These are phyloP conservation scores for Thecophora atra DNA, from an alignment of 2,888 invertebrate species.

Conservation along the genomic window DNA sequence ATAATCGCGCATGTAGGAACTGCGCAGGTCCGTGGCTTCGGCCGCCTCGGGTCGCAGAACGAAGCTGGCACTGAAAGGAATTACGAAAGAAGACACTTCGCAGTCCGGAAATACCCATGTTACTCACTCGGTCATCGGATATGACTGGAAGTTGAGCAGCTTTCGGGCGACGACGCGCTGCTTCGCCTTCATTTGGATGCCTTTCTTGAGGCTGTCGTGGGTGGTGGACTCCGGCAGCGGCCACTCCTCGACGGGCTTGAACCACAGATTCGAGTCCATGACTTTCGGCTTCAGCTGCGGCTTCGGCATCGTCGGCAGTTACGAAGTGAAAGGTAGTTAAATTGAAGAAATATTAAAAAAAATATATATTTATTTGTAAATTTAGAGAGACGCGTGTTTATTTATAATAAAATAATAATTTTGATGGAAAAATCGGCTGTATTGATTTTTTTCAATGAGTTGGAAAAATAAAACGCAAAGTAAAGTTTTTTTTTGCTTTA, in stretches of 20 bases:
- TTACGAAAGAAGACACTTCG: background rate
- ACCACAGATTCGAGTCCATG: slow-evolving; percentile 28
- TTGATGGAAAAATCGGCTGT: too few species aligned
- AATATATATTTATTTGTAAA: too few species aligned
- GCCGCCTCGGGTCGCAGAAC: slow-evolving; percentile 29
- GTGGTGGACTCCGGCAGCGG: slow-evolving; percentile 40
- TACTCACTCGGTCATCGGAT: slow-evolving; percentile 45
- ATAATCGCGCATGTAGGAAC: slow-evolving; percentile 44
- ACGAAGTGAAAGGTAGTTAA: too few species aligned
- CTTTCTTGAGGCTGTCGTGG: slow-evolving; percentile 45
- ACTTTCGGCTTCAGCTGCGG: too few species aligned
- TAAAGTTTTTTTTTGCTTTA: too few species aligned
- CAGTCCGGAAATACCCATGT: too few species aligned
- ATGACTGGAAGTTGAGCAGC: slow-evolving; percentile 43
- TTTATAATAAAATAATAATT: too few species aligned
- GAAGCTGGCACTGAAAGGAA: slow-evolving; percentile 39
- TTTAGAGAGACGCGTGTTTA: too few species aligned
- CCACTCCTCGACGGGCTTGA: background rate
- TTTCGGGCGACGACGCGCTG: slow-evolving; percentile 32
- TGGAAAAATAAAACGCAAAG: too few species aligned
- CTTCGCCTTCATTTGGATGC: slow-evolving; percentile 29
- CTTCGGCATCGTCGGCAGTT: background rate
- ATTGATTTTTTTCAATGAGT: background rate
- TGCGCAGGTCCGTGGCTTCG: slow-evolving; percentile 15
- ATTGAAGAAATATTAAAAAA: too few species aligned